Base-by-base conservation (phyloP, 2,113 vertebrate genomes). In the Todiramphus saurophagus region DNA sequence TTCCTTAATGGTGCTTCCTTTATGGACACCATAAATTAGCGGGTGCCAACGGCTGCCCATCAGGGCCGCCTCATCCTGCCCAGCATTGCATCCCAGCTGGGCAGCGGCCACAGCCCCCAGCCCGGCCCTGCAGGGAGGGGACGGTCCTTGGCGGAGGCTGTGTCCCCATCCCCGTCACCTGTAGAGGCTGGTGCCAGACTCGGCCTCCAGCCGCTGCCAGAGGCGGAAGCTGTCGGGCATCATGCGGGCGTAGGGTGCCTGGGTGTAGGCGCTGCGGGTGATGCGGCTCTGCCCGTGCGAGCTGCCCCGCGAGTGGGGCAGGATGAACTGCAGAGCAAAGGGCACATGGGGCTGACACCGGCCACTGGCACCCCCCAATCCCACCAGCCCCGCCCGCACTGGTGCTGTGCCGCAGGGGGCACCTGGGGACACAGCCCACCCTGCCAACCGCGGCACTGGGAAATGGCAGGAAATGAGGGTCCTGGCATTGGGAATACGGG, bases 261-360 rank as follows among this genome's bases (percentile, higher is more conserved):
- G 84, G 5, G 95, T 9, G 12, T 99, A 99, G 48, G 98, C 97
- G 68, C 97, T 99, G 81, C 99, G 98, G 87, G 98, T 99, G 87
- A 99, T 98, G 70, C 99, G 98, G 55, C 98, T 99, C 97, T 99
- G 99, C 73, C 99, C 99, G 5, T 99, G 99, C 5, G 99, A 99
- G 96, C 99, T 99, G 66, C 99, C 99, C 76, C 99, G 97, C 1
- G 98, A 98, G 94, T 99, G 99, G 3, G 99, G 99, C 89, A 99
- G 97, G 51, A 98, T 41, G 84, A 99, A 99, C 99, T 99, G 94
- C 0, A 5, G 46, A 85, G 31, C 6, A 39, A 6, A 58, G 30
- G 41, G 43, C 33, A 76, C 10, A 0, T 1, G 33, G 27, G 9
- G 27, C 69, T 50, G 48, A 77, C 19, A 8, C 4, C 5, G 1